Base-by-base conservation (phyloP, 1,140 invertebrate genomes). In the Oreohelix idahoensis region DNA sequence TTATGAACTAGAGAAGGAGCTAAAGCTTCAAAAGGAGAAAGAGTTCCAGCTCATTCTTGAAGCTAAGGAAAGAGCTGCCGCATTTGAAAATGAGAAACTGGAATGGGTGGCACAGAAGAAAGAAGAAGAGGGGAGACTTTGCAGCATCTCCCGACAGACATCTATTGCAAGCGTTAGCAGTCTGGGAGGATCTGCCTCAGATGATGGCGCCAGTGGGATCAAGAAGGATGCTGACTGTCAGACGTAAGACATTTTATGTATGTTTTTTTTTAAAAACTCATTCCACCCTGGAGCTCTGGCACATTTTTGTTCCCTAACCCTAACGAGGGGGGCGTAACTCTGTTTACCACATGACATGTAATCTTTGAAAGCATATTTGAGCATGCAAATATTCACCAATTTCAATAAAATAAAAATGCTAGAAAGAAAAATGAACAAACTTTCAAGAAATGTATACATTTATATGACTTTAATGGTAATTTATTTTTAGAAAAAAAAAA, bases 41-140 rank as follows among this genome's bases (percentile, higher is more conserved):
- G 70, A 70, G 38, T 81, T 82, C 73, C 26, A 86, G 85, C 78
- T 69, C 76, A n/a, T 80, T 83, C 51, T 80, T 81, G n/a, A 89
- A 87, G 74, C 83, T 82, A 79, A 87, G 87, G 70, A 88, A 86
- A 79, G 66, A 85, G 66, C 85, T 79, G 82, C 84, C 75, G 74
- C 45, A n/a, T 35, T 49, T 39, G 87, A 87, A 38, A 84, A 87
- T 73, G 87, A 90, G 66, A 89, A 87, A 73, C 79, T 85, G 70
- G 73, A 87, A 35, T 84, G 86, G 69, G 87, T 87, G 29, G 45
- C 74, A 80, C 79, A 86, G 79, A 87, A 86, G 79, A 86, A 82
- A 45, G 86, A 89, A 75, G 87, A 88, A 74, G 87, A 90, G 53
- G 87, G 86, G 69, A 76, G 85, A 36, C 51, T 49, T 4, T 51